Evolutionary conservation across 2,113 vertebrate species (phyloP).

Genomic region (Pseudorectes ferrugineus): DNA sequence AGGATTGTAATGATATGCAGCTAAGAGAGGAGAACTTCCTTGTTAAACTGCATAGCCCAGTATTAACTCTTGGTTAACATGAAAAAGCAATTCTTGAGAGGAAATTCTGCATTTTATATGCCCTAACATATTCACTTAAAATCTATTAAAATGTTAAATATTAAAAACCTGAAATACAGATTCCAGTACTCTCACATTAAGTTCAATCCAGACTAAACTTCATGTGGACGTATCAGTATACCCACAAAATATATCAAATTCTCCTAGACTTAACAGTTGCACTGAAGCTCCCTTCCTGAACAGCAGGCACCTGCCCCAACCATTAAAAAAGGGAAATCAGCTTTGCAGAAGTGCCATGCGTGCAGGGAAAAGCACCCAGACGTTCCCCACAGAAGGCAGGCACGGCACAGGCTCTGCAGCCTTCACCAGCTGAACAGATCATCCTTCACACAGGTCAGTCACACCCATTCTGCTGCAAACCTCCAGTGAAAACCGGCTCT

Average conservation of each 20-base stretch:
- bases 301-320: neutral
- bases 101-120: neutral
- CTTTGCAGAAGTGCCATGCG: fast-evolving
- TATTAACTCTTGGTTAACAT: neutral
- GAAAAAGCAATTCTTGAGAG: neutral
- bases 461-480: neutral
- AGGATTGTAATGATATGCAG: neutral
- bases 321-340: neutral
- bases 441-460: fast-evolving
- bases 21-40: neutral
- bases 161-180: neutral
- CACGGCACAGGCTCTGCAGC: neutral
- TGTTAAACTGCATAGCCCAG: neutral
- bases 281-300: neutral
- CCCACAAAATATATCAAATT: neutral
- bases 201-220: neutral
- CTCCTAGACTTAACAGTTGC: neutral
- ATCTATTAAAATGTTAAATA: neutral
- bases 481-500: neutral
- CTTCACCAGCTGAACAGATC: neutral
- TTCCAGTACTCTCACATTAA: neutral
- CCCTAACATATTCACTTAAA: neutral
- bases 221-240: neutral
- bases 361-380: neutral
- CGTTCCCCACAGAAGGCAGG: neutral